Percentiles rank a stretch among this genome's conserved stretches.
These are phyloP conservation scores for Ageneiosus marmoratus DNA, from an alignment of 2,113 vertebrate genomes.

Conservation along the genomic window DNA sequence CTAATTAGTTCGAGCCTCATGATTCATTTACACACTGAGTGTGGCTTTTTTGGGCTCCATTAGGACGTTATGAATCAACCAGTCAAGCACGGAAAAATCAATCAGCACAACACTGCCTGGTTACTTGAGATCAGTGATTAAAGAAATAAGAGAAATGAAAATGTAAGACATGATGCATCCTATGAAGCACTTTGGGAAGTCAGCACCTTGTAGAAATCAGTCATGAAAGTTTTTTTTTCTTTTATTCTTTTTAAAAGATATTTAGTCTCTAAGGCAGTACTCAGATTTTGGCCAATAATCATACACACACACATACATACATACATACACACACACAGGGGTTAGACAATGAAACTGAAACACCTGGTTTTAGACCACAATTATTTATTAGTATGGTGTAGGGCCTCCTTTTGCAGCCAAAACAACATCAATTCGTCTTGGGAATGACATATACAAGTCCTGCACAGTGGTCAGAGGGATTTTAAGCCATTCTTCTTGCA, in stretches of 20 bases:
- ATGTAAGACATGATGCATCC: neutral
- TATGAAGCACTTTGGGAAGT: neutral
- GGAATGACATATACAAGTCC: too few relatives aligned
- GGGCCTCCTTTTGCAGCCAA: too few relatives aligned
- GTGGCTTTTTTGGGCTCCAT: slow-evolving; percentile 45
- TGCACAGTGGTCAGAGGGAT: too few relatives aligned
- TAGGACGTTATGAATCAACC: slow-evolving; percentile 50
- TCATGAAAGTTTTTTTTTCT: neutral
- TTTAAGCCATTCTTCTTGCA: too few relatives aligned
- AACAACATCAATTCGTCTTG: too few relatives aligned
- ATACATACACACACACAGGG: too few relatives aligned
- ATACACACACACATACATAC: too few relatives aligned
- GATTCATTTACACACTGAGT: slow-evolving; percentile 45
- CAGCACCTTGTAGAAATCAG: neutral
- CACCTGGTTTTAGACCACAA: too few relatives aligned
- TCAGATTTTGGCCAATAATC: neutral
- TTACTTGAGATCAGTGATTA: slow-evolving; percentile 44
- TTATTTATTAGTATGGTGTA: too few relatives aligned
- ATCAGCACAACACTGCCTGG: slow-evolving; percentile 36
- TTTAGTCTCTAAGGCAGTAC: neutral
- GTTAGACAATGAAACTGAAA: too few relatives aligned
- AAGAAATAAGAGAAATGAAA: slow-evolving; percentile 25
- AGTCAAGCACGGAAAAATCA: slow-evolving; percentile 35
- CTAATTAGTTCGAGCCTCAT: slow-evolving; percentile 52
- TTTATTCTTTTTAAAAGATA: neutral